Base-by-base conservation (phyloP, 2,113 vertebrate genomes). In the Pleuronectes platessa region DNA sequence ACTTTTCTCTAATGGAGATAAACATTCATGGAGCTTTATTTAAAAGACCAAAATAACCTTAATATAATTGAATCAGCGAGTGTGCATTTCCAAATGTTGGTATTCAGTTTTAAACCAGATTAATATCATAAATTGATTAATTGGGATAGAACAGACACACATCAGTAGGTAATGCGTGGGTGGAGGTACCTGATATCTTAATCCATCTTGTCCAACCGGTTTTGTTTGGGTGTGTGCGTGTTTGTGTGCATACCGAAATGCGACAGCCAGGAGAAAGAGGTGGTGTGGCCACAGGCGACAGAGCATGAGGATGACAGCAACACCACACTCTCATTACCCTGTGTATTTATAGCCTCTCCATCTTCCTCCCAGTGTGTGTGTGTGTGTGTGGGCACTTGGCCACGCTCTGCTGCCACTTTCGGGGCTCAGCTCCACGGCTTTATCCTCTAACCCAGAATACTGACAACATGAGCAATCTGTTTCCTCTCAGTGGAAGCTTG, bases 321-420 rank as follows among this genome's bases (percentile, higher is more conserved):
- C 75, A 86, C 86, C 72, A 79, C 79, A 81, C 87, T 88, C 82
- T 87, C 72, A 90, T 91, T 92, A 91, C 74, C 60, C 79, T 63
- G 73, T 81, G 71, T 93, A 92, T 93, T 92, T 92, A 84, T 93
- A 93, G 90, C 75, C 55, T 71, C 76, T 81, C 91, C 70, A 87
- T 90, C 80, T 85, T 82, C 71, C 85, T 83, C 88, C 75, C 68
- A 71, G 85, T 85, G 79, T 77, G 68, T 59, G 60, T 45, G 58
- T 4, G 13, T 24, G 54, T 24, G 21, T 24, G 54, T 1, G 70
- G 72, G 83, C 74, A 76, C 73, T 88, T 78, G 83, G 87, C 88
- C 84, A 89, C 8, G 67, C 77, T 84, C 61, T 53, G 76, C 81
- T 79, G 79, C 83, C 89, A 81, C 80, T 86, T 88, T 89, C 24